phyloP scores from a whole-genome alignment of 1,140 invertebrate genomes.

The Brachystomella parvula region DNA sequence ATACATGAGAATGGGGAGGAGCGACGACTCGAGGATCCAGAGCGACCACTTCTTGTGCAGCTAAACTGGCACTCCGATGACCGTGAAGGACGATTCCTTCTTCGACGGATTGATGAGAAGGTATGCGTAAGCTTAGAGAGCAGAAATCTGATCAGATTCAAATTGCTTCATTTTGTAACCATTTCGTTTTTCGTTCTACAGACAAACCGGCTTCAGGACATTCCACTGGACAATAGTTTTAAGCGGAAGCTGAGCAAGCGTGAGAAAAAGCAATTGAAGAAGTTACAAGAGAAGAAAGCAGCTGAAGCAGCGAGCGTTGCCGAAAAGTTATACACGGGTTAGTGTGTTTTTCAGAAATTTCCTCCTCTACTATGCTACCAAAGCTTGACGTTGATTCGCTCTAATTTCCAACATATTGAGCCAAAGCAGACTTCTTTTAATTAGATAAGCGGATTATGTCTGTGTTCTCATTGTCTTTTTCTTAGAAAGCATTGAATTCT shows the following conservation, averaged over 20 bases:
- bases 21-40: conserved; percentile 73
- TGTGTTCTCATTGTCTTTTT: too few relatives aligned
- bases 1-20: conserved; percentile 60
- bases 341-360: too few relatives aligned
- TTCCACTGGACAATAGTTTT: conserved; percentile 58
- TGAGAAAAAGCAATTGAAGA: conserved; percentile 97
- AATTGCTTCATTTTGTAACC: not conserved
- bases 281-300: conserved; percentile 75
- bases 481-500: too few relatives aligned
- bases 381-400: not conserved
- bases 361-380: not conserved
- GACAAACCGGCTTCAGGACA: conserved; percentile 51
- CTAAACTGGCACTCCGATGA: conserved; percentile 98
- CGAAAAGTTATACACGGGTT: conserved; percentile 83
- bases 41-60: conserved; percentile 94
- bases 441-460: too few relatives aligned
- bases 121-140: not conserved
- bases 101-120: conserved; percentile 75
- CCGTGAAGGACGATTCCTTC: conserved; percentile 89
- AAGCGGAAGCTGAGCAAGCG: conserved; percentile 92
- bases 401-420: too few relatives aligned
- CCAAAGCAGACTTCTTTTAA: too few relatives aligned
- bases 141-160: conserved; percentile 12
- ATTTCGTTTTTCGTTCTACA: conserved; percentile 40
- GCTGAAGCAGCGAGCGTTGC: conserved; percentile 58